These are phyloP conservation scores for Staurois parvus DNA, from an alignment of 2,797 vertebrate genomes.

Conservation along the genomic window DNA sequence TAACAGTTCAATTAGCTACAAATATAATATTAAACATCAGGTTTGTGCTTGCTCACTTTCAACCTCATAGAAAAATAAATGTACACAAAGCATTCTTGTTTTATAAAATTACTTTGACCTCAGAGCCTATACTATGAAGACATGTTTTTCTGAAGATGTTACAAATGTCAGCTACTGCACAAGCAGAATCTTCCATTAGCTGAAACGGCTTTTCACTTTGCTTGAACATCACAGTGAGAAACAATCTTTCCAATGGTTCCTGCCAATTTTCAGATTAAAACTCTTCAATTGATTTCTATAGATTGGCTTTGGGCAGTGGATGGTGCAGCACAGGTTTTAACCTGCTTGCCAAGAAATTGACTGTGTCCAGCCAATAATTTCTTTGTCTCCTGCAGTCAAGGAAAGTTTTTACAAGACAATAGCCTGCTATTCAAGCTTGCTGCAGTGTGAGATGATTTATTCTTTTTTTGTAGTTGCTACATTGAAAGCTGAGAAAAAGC, in stretches of 20 bases:
- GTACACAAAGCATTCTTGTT: neutral
- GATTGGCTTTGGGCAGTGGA: constrained; percentile 20
- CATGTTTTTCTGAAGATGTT: constrained; percentile 41
- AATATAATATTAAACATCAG: neutral
- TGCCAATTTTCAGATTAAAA: constrained; percentile 64
- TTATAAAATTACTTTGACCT: constrained; percentile 22
- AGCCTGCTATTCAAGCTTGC: constrained; percentile 4
- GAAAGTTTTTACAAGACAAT: constrained; percentile 8
- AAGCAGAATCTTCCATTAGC: constrained; percentile 46
- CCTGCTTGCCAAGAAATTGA: constrained; percentile 31
- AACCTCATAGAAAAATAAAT: neutral
- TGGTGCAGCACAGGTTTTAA: constrained; percentile 16
- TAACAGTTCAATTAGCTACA: too few relatives aligned
- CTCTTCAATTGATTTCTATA: constrained; percentile 49
- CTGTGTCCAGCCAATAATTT: constrained; percentile 30
- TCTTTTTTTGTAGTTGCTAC: neutral
- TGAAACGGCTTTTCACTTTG: constrained; percentile 20
- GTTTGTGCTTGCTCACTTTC: neutral
- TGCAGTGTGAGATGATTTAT: constrained; percentile 23
- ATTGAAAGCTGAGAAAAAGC: neutral
- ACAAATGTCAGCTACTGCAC: constrained; percentile 10
- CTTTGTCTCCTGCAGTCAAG: constrained; percentile 15
- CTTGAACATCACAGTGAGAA: constrained; percentile 45
- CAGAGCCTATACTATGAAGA: constrained; percentile 10
- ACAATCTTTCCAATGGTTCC: constrained; percentile 43